Evolutionary conservation across 2,888 invertebrate species (phyloP).

Genomic region (Volucella zonaria): DNA sequence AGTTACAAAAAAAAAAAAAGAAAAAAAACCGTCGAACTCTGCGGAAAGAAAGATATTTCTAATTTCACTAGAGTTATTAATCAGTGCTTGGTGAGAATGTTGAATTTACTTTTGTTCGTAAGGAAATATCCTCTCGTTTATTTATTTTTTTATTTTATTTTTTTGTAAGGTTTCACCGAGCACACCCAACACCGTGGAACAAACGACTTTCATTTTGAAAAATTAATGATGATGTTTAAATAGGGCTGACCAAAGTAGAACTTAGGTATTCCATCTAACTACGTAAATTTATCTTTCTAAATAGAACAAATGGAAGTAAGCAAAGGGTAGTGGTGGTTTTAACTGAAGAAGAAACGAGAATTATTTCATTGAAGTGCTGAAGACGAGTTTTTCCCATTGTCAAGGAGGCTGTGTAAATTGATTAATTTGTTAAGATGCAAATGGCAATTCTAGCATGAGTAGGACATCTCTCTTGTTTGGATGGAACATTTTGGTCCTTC

Average conservation of each 20-base stretch:
- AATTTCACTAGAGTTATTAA: conserved; percentile 74
- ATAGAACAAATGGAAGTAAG: not conserved
- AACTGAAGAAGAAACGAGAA: not conserved
- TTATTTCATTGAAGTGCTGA: not conserved
- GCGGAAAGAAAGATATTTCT: conserved; percentile 73
- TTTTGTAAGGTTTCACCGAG: conserved; percentile 26
- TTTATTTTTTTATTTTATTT: conserved; percentile 16
- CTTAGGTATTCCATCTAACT: conserved; percentile 43
- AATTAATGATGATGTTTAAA: conserved; percentile 67
- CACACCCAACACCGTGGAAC: conserved; percentile 60
- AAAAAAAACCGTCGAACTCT: conserved; percentile 60
- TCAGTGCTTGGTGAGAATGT: conserved; percentile 61
- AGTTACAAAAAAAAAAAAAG: conserved; percentile 21
- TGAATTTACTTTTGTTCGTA: conserved; percentile 42
- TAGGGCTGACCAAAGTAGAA: conserved; percentile 18
- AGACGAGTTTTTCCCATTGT: not conserved
- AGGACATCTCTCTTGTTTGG: too few species aligned
- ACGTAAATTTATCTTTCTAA: conserved; percentile 27
- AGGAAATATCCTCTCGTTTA: conserved; percentile 46
- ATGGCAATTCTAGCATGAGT: too few species aligned
- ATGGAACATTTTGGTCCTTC: too few species aligned
- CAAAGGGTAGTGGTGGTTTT: not conserved
- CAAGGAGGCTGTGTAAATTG: not conserved
- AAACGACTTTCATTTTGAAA: conserved; percentile 62
- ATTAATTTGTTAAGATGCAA: too few species aligned